phyloP scores from a whole-genome alignment of 2,888 invertebrate genomes.

The Drosophila aldrichi region DNA sequence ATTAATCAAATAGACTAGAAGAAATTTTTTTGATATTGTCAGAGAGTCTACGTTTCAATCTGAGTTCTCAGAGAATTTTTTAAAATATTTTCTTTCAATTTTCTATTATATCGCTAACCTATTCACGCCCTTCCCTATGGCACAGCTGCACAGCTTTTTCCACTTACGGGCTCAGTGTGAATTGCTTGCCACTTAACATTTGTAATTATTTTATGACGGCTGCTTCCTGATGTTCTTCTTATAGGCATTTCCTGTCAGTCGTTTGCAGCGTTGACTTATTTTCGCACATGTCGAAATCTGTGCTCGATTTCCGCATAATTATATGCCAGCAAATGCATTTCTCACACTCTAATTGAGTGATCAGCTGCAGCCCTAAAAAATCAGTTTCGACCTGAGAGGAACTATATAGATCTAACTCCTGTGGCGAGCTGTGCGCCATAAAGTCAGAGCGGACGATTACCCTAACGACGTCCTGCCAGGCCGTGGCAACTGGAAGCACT shows the following conservation, averaged over 20 bases:
- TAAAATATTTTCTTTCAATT: neutral
- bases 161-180: constrained; percentile 41
- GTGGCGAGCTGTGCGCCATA: constrained; percentile 56
- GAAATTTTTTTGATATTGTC: neutral
- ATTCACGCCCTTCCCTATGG: neutral
- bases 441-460: constrained; percentile 42
- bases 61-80: neutral
- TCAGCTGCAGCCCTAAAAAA: constrained; percentile 49
- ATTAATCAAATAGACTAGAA: neutral
- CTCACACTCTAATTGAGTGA: constrained; percentile 70
- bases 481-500: constrained; percentile 71
- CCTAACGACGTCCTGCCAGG: constrained; percentile 64
- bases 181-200: constrained; percentile 2
- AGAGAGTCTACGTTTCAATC: neutral
- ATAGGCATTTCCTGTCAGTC: constrained; percentile 5
- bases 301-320: constrained; percentile 56
- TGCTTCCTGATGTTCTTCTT: constrained; percentile 19
- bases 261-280: constrained; percentile 32
- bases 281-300: constrained; percentile 43
- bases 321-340: constrained; percentile 41
- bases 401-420: constrained; percentile 37
- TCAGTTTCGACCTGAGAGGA: constrained; percentile 2
- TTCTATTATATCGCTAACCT: too few relatives aligned
- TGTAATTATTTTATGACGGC: neutral
- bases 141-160: constrained; percentile 10